Base-by-base conservation (phyloP, 2,888 invertebrate species). In the Ormyrus labotus region DNA sequence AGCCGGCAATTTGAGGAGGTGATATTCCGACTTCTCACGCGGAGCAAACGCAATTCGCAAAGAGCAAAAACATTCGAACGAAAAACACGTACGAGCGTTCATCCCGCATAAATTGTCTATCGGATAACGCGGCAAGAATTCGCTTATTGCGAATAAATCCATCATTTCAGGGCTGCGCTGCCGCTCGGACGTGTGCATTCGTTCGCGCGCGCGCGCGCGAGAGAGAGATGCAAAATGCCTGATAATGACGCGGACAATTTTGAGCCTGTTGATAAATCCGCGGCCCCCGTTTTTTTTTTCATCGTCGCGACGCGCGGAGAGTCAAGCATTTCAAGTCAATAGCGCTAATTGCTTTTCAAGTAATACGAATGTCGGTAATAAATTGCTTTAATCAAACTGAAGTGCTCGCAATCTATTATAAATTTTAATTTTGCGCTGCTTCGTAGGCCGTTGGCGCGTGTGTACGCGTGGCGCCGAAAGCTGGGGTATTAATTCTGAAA, bases 331-430 rank as follows among this genome's bases (percentile, higher is more conserved):
- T 50, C 51, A 53, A 58, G 58, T 67, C 58, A 74, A 74, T 74
- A 57, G 50, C 60, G 57, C 34, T 74, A 67, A 74, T 67, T 74
- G 50, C 65, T 34, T 74, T 67, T 60, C 65, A 48, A 74, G 57
- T 8, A 74, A 50, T 74, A 50, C 13, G 13, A 50, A 74, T 13
- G 58, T 4, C 13, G 19, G 50, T 34, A 45, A 74, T 74, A 74
- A 74, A 74, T 74, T 45, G 57, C n/a, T 48, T 74, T 74, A 67
- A 67, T 74, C 67, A 74, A 67, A 58, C 8, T 45, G 58, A 74
- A 74, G 65, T 74, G 51, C 72, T 13, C 45, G 8, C 58, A 58
- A 67, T 74, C 67, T 60, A 67, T 74, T 74, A 58, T 74, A 67
- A 74, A 74, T 74, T 65, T 58, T 74, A 57, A 74, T 74, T 67